Evolutionary conservation across 2,113 vertebrate species (phyloP), one percentile per base, ranked within the genome.

Genomic region (Notothenia coriiceps): DNA sequence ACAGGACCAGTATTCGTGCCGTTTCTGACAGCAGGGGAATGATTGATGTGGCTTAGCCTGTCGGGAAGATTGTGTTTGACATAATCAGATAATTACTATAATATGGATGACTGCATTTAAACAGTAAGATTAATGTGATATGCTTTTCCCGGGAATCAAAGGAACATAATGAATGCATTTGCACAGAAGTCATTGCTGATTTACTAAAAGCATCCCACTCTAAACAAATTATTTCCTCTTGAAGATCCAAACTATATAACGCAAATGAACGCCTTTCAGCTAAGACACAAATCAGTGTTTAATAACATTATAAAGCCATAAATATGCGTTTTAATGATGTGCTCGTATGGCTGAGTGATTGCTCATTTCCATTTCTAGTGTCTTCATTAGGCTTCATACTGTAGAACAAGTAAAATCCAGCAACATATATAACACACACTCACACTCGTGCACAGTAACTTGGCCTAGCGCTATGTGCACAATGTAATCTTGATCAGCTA

Each of bases 81-180:
- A 81, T 71, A 81, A 81, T 81, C 73, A 85, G 66, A 83, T 79
- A 83, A 91, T 77, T 69, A 82, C 61, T 67, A 50, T 65, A 80
- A 80, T 63, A 86, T 73, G 81, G 82, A 78, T 75, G 89, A 82
- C 73, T 85, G 77, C 84, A 65, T 86, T 77, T 70, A 78, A 89
- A 82, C 62, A 65, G 78, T 80, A 86, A 78, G 64, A 79, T 76
- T 79, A 82, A 85, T 77, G 57, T 61, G 73, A 64, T 69, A 49
- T 55, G 66, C 1, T 67, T 47, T 70, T 15, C 75, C 47, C 20
- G 6, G 2, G 56, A 85, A 77, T 70, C 46, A 52, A 81, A 78
- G 60, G 29, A 33, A n/a, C 55, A 43, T 77, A 50, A 44, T 18
- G 0, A 76, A 79, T 54, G 40, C 22, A 33, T 55, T 73, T 51